phyloP scores from a whole-genome alignment of 2,888 invertebrate species.

The Hydroisotoma schaefferi region DNA sequence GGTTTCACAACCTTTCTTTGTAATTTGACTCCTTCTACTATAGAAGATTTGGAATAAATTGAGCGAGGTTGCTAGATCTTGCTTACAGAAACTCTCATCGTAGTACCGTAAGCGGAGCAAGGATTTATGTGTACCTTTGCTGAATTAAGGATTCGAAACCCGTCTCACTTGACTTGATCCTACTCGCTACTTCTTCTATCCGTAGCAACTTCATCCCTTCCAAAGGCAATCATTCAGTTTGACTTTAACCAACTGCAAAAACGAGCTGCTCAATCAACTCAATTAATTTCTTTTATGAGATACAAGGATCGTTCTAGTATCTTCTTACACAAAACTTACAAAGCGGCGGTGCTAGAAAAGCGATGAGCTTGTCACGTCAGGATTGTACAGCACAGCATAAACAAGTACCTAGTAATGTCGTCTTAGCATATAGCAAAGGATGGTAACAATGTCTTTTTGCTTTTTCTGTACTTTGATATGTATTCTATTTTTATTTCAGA shows the following conservation, averaged over 20 bases:
- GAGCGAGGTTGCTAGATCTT: no score
- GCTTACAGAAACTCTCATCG: no score
- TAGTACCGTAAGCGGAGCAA: no score
- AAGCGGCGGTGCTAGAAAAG: not conserved
- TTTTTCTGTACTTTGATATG: not conserved
- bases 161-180: slow-evolving; percentile 15
- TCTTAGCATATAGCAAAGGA: not conserved
- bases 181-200: not conserved
- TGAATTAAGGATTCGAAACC: slow-evolving; percentile 15
- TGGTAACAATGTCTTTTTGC: not conserved
- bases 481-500: not conserved
- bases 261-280: slow-evolving; percentile 10
- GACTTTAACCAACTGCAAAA: slow-evolving; percentile 9
- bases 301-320: no score
- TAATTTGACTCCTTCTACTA: slow-evolving; percentile 4
- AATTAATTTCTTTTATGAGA: slow-evolving; percentile 11
- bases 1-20: slow-evolving; percentile 5
- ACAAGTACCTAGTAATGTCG: no score
- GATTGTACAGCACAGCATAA: no score
- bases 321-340: no score
- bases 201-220: not conserved
- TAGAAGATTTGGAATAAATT: slow-evolving; percentile 5
- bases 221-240: not conserved
- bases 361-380: not conserved
- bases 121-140: not conserved